Conservation (phyloP, 2,797 vertebrate species). For the Coilia nasus region DNA sequence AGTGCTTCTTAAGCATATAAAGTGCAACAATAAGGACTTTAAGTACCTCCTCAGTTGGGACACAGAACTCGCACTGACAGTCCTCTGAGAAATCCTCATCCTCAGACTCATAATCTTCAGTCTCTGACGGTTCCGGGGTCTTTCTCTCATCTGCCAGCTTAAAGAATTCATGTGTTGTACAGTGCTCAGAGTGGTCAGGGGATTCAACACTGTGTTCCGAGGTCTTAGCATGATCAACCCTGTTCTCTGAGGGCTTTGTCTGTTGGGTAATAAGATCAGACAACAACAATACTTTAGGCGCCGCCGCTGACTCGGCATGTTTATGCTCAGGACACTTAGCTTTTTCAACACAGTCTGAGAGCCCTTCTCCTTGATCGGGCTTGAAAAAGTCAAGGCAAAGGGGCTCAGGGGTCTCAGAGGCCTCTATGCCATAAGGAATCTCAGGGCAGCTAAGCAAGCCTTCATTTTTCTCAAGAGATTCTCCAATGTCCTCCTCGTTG, state of each 20-base stretch:
- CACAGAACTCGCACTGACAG: conserved; percentile 78
- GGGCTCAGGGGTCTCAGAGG: neutral
- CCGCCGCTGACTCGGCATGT: neutral
- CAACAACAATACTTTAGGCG: neutral
- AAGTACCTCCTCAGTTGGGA: conserved; percentile 71
- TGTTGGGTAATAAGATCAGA: conserved; percentile 19
- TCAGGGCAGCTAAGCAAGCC: neutral
- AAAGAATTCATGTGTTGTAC: conserved; percentile 35
- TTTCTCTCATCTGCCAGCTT: conserved; percentile 44
- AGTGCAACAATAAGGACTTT: neutral
- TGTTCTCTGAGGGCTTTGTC: conserved; percentile 6
- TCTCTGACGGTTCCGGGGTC: conserved; percentile 35
- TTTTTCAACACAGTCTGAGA: conserved; percentile 17
- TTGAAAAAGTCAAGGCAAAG: neutral
- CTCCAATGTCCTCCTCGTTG: conserved; percentile 9
- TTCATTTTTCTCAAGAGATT: neutral
- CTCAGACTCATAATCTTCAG: conserved; percentile 61
- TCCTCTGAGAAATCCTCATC: conserved; percentile 65
- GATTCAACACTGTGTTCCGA: conserved; percentile 20
- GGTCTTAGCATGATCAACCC: conserved; percentile 10
- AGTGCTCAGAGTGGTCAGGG: conserved; percentile 26
- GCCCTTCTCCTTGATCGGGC: conserved; percentile 20
- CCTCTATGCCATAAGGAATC: conserved; percentile 30
- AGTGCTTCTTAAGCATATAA: conserved; percentile 10
- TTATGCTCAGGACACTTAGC: conserved; percentile 41